Evolutionary conservation across 2,888 invertebrate species (phyloP).

Genomic region (Drosophila pegasa): DNA sequence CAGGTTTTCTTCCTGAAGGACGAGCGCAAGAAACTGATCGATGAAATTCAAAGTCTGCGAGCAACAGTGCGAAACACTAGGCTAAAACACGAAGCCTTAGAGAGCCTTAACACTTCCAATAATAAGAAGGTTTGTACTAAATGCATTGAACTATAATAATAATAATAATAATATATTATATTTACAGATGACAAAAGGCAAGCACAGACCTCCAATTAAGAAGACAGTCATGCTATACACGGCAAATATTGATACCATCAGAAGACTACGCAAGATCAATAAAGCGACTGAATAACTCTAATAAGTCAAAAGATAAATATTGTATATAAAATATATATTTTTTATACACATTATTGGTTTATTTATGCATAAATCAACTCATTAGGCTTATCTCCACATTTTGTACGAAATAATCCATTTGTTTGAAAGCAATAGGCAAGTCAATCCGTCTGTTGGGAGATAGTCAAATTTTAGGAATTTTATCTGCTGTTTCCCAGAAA

Average conservation of each 20-base stretch:
- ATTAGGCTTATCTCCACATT: not conserved
- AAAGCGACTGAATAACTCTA: slow-evolving; percentile 19
- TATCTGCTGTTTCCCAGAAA: slow-evolving; percentile 22
- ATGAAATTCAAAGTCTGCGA: slow-evolving; percentile 39
- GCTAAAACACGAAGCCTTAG: not conserved
- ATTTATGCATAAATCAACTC: not conserved
- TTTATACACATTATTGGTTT: not conserved
- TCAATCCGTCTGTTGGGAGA: not conserved
- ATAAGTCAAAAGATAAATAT: not conserved
- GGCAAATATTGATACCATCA: slow-evolving; percentile 25
- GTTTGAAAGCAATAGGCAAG: not conserved
- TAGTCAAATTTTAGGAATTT: not conserved
- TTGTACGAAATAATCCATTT: not conserved
- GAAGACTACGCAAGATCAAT: slow-evolving; percentile 22
- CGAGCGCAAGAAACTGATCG: slow-evolving; percentile 46
- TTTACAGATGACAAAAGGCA: slow-evolving; percentile 22
- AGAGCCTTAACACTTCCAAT: slow-evolving; percentile 1
- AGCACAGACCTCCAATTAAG: slow-evolving; percentile 16
- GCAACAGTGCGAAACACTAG: slow-evolving; percentile 9
- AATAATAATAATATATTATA: not conserved
- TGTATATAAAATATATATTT: slow-evolving; percentile 1
- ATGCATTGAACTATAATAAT: not conserved
- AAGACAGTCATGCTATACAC: slow-evolving; percentile 43
- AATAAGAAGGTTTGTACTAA: slow-evolving; percentile 5
- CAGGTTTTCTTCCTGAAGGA: slow-evolving; percentile 44